Evolutionary conservation across 2,888 invertebrate genomes (phyloP), one percentile per base, ranked within the genome.

Genomic region (Leuctra nigra): DNA sequence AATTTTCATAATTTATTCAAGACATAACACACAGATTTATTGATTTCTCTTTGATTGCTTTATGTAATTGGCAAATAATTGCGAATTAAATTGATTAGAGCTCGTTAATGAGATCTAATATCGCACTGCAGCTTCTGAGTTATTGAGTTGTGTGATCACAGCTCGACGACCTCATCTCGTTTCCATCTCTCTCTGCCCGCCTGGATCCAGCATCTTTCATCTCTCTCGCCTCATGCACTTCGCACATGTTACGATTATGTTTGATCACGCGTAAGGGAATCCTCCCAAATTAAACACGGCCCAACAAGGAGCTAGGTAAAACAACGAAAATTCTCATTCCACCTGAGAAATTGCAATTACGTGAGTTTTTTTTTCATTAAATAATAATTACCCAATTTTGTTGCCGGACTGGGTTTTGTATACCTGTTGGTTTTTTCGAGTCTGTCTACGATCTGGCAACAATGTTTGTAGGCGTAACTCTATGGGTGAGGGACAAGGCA

Each of bases 221-320:
- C 23, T 44, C 44, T 44, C 22, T 7, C 22, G n/a, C 22, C 29
- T 29, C 29, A 7, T 29, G 6, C 29, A 44, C 18, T n/a, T 22
- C 44, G 44, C 44, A 44, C 44, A 44, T 44, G 44, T 13, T 44
- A 44, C 44, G 23, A 44, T 23, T 44, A 20, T 44, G 22, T 44
- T 44, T 22, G 22, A 20, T 44, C 23, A 22, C 44, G 2, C 22
- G 23, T 44, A 9, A 44, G 23, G 7, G 18, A 44, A 9, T 4
- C 6, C 9, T 9, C 44, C 3, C 23, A 44, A 20, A 23, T 44
- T 4, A 44, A 29, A 6, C 6, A 6, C 29, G 11, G 7, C 6
- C 29, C 29, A 29, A 6, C 6, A 29, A 29, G 7, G 11, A 11
- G 22, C 22, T 44, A 22, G 22, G 22, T 44, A 22, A 23, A n/a